phyloP scores from a whole-genome alignment of 1,140 invertebrate genomes.

The Laupala kohalensis region DNA sequence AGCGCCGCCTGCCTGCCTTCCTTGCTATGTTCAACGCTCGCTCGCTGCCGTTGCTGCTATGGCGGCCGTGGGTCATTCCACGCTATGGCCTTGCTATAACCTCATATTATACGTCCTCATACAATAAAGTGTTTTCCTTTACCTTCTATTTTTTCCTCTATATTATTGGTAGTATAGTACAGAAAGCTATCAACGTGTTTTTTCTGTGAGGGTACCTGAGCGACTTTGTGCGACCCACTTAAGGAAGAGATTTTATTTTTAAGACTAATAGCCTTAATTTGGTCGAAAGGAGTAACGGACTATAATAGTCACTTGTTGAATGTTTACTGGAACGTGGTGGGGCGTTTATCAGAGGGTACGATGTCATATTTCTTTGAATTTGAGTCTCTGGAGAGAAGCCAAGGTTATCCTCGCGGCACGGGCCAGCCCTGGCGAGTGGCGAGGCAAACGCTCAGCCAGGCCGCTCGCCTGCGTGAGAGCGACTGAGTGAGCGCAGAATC shows the following conservation, averaged over 20 bases:
- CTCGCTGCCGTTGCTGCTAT: not conserved
- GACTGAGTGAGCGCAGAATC: constrained; percentile 3
- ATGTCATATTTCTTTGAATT: constrained; percentile 13
- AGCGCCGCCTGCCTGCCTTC: not conserved
- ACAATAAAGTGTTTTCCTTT: too few relatives aligned
- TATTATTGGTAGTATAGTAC: too few relatives aligned
- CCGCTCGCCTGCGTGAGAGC: not conserved
- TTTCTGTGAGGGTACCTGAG: too few relatives aligned
- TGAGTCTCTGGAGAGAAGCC: constrained; percentile 7
- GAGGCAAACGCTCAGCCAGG: too few relatives aligned
- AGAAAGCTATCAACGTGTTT: too few relatives aligned
- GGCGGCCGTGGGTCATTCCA: not conserved
- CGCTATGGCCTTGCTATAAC: too few relatives aligned
- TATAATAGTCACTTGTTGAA: constrained; percentile 12
- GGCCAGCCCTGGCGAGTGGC: too few relatives aligned
- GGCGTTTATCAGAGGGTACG: not conserved
- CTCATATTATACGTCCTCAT: too few relatives aligned
- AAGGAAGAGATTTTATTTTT: too few relatives aligned
- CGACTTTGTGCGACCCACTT: too few relatives aligned
- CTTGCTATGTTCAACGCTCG: not conserved
- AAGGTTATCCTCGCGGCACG: constrained; percentile 5
- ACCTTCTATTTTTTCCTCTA: too few relatives aligned
- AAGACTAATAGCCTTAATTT: too few relatives aligned
- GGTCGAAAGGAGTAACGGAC: not conserved
- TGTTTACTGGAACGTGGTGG: not conserved